Base-by-base conservation (phyloP, 1,140 invertebrate genomes). In the Monomorium pharaonis region DNA sequence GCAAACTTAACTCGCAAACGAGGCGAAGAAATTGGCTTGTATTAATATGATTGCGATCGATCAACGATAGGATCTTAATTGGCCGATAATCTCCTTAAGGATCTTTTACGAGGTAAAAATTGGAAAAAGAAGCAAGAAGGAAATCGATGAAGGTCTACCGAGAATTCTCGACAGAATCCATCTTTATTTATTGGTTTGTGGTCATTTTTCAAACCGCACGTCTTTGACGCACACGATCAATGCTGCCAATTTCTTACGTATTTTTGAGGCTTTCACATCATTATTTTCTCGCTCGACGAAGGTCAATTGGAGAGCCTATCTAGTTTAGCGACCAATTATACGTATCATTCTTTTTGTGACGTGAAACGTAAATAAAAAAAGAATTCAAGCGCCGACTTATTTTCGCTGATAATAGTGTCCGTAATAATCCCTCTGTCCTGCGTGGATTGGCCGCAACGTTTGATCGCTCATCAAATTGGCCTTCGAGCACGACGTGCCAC, bases 311-410 rank as follows among this genome's bases (percentile, higher is more conserved):
- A 24, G 72, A 75, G 3, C n/a, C n/a, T 49, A 49, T 14, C 27
- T 78, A 78, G 58, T 65, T 78, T 78, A 78, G n/a, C 27, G 6
- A 4, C 42, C 42, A 78, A 78, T 78, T 78, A 78, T 65, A 54
- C 44, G 12, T 49, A 27, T 78, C 42, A 21, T 65, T 77, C 56
- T 62, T 65, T 47, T 49, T 54, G 42, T 27, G 27, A n/a, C 5
- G 27, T 3, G 18, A 14, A 47, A 42, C 54, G n/a, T 27, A 77
- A 77, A 77, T 62, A 76, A 58, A 60, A 33, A 63, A 63, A 27
- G 27, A 49, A 65, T 65, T 78, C 58, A 78, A 78, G 37, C 42
- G 75, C 14, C 58, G 24, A 24, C 58, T 77, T 77, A 63, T 75
- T 75, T 77, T 63, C 75, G 18, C 27, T 18, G 33, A 65, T 78